A percentile compares a stretch with the other conserved stretches of the same genome.
phyloP scores from a whole-genome alignment of 2,797 vertebrate species.

The Poeciliopsis gracilis region DNA sequence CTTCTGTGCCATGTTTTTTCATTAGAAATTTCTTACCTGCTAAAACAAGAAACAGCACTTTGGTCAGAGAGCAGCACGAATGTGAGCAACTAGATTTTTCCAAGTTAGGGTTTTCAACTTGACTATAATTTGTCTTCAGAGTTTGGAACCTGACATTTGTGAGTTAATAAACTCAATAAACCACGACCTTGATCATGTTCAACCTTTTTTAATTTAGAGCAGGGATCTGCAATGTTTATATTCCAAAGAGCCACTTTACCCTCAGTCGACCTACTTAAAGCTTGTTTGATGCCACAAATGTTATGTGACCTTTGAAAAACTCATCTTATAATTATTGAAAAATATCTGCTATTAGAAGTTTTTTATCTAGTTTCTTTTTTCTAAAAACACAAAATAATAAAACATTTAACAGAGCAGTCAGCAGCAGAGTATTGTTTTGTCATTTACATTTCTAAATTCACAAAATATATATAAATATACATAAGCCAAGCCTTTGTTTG shows the following conservation, averaged over 20 bases:
- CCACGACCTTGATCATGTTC: neutral
- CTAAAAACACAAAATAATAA: too few relatives aligned
- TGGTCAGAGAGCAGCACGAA: constrained; percentile 9
- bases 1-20: constrained; percentile 4
- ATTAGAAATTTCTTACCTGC: constrained; percentile 30
- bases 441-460: neutral
- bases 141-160: constrained; percentile 7
- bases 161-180: constrained; percentile 2
- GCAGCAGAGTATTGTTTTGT: neutral
- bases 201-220: neutral
- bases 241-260: too few relatives aligned
- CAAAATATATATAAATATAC: neutral
- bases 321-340: too few relatives aligned
- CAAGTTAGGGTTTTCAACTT: neutral
- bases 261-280: too few relatives aligned
- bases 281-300: too few relatives aligned
- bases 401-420: neutral
- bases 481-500: neutral
- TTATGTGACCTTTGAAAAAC: too few relatives aligned
- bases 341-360: too few relatives aligned
- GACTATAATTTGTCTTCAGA: constrained; percentile 23
- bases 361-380: too few relatives aligned
- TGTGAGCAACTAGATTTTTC: neutral
- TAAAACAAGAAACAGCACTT: constrained; percentile 6
- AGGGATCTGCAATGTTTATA: too few relatives aligned